A percentile compares a stretch with the other conserved stretches of the same genome.
These are phyloP conservation scores for Athalia cordata DNA, from an alignment of 2,888 invertebrate species.

Conservation along the genomic window DNA sequence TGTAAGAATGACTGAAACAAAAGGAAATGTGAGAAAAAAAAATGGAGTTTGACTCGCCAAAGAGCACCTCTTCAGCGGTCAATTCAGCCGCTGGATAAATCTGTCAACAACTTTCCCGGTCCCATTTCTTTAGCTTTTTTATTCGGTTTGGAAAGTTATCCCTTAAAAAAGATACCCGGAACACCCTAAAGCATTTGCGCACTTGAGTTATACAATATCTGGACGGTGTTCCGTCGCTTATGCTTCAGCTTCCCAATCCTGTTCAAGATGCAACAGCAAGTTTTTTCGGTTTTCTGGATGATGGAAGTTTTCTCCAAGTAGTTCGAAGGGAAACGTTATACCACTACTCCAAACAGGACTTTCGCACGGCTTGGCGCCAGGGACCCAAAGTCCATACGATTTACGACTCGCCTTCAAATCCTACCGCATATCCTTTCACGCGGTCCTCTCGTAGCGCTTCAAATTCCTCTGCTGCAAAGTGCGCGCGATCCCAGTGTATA, in stretches of 20 bases:
- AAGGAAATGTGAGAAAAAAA: neutral
- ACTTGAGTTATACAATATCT: slow-evolving; percentile 10
- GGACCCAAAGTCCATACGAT: too few relatives aligned
- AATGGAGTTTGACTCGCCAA: neutral
- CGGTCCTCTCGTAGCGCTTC: too few relatives aligned
- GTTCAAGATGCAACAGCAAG: neutral
- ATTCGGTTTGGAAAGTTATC: neutral
- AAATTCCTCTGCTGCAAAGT: neutral
- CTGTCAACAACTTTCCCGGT: slow-evolving; percentile 27
- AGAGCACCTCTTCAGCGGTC: neutral
- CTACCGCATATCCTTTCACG: too few relatives aligned
- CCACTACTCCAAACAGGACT: too few relatives aligned
- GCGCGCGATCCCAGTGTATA: too few relatives aligned
- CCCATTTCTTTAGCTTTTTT: slow-evolving; percentile 15
- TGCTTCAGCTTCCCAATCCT: slow-evolving; percentile 19
- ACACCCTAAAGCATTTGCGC: slow-evolving; percentile 24
- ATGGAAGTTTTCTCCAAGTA: slow-evolving; percentile 16
- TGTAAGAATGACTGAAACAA: neutral
- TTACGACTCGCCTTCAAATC: too few relatives aligned
- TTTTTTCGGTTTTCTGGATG: neutral
- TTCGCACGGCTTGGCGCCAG: too few relatives aligned
- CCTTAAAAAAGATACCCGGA: neutral
- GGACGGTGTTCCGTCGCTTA: slow-evolving; percentile 9
- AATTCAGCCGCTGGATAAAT: slow-evolving; percentile 21
- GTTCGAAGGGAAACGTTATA: neutral